Conservation (phyloP, 2,888 invertebrate genomes). For the Drosophila cognata region DNA sequence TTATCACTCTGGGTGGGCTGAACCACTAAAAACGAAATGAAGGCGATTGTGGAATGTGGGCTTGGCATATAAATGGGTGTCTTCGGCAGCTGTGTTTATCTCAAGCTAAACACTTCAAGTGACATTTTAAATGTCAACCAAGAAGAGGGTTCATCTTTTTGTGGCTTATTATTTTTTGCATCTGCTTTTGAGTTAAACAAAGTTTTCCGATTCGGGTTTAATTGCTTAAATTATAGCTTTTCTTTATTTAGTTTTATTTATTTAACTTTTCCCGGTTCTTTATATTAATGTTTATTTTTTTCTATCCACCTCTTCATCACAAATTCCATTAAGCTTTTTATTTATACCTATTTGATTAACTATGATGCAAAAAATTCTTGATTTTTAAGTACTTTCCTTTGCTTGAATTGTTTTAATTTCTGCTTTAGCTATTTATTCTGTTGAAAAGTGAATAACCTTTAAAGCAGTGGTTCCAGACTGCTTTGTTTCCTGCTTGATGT, state of each 20-base stretch:
- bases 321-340: neutral
- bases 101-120: slow-evolving; percentile 1
- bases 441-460: slow-evolving; percentile 30
- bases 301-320: neutral
- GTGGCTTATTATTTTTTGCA: neutral
- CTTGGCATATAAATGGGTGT: slow-evolving; percentile 29
- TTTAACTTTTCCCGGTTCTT: neutral
- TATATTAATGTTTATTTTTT: neutral
- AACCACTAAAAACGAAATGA: slow-evolving; percentile 36
- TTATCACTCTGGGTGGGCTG: slow-evolving; percentile 45
- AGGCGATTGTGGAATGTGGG: slow-evolving; percentile 28
- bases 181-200: neutral
- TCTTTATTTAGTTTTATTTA: neutral
- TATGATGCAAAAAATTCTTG: neutral
- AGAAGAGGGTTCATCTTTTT: neutral
- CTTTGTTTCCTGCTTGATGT: slow-evolving; percentile 16
- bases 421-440: neutral
- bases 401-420: neutral
- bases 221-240: neutral
- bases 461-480: slow-evolving; percentile 4
- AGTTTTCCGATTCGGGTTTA: neutral
- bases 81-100: slow-evolving; percentile 18
- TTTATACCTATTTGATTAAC: neutral
- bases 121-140: neutral
- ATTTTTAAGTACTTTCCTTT: neutral